Evolutionary conservation across 2,113 vertebrate genomes (phyloP), one percentile per base, ranked within the genome.

Genomic region (Erpornis zantholeuca): DNA sequence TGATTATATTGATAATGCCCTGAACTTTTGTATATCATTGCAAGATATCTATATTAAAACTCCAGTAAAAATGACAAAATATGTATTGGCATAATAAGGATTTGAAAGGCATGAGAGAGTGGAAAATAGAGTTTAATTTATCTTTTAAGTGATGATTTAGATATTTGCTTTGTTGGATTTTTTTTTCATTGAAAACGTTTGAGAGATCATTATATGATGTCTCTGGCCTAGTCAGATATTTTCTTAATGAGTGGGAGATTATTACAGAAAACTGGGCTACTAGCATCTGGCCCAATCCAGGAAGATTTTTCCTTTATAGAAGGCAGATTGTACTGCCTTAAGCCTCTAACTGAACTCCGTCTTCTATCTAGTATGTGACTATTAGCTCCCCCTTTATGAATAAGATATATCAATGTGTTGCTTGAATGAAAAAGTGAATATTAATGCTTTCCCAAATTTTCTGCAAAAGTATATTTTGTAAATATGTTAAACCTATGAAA

Each of bases 81-180:
- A 54, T 77, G 38, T 90, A 28, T 81, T 81, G 70, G n/a, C 9
- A 8, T 79, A 59, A 57, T 69, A 95, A 84, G 31, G 90, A 66
- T 66, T 80, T 63, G 24, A 82, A 92, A 91, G 80, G 20, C 38
- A 63, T 76, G 69, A 86, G 7, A 56, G 18, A 85, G 15, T 50
- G 44, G 23, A 68, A 96, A 96, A 90, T 88, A 78, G 35, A 84
- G 45, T 87, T 94, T 71, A 64, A 73, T 78, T 95, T 86, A 50
- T 63, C 76, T 95, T 95, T 90, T 82, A 91, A 64, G 38, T 79
- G 22, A 21, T 83, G 20, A 59, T 82, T 89, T 76, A 90, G 64
- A 25, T 88, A 82, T 38, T 81, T 88, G 7, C 61, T 92, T 86
- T 90, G 10, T 40, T 91, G 31, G 5, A 21, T 76, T 77, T 16